Evolutionary conservation across 2,797 vertebrate genomes (phyloP), one percentile per base, ranked within the genome.

Genomic region (Eleutherodactylus coqui): DNA sequence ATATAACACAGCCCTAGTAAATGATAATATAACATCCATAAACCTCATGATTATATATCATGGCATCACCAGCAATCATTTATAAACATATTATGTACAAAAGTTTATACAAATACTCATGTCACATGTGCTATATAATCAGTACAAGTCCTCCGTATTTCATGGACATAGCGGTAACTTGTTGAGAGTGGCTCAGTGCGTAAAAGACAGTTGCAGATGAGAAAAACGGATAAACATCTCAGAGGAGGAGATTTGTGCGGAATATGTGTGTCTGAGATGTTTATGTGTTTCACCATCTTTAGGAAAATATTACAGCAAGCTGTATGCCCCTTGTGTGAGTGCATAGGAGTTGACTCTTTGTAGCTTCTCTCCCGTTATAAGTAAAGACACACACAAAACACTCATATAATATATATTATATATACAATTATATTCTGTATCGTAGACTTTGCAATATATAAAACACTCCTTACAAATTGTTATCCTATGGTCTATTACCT

Each of bases 301-400:
- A 64, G 41, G 24, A 29, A 62, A 11, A 45, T 45, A n/a, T 79
- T 38, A 17, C 38, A 29, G 36, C 21, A 79, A 62, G 55, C 5
- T 45, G n/a, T 64, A 38, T 79, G 77, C 77, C 36, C 24, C 13
- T 11, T 80, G 10, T 47, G 47, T 53, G 69, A 73, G 81, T 75
- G 81, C 81, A 83, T 83, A 83, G 81, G n/a, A 73, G 70, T 41
- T 45, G 19, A 58, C 34, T 58, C 11, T 82, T 72, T 72, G 47
- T 70, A 72, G 49, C 17, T 82, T 55, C 51, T 83, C 11, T 75
- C 32, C 9, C 41, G n/a, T 82, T 67, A 53, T 58, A 29, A 38
- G 13, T 43, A 72, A 70, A 58, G 51, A 83, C 81, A 83, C 36
- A 73, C 67, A 83, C 80, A 82, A 51, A 19, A 7, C 51, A 73